Evolutionary conservation across 2,113 vertebrate species (phyloP), one percentile per base, ranked within the genome.

Genomic region (Sprattus sprattus): DNA sequence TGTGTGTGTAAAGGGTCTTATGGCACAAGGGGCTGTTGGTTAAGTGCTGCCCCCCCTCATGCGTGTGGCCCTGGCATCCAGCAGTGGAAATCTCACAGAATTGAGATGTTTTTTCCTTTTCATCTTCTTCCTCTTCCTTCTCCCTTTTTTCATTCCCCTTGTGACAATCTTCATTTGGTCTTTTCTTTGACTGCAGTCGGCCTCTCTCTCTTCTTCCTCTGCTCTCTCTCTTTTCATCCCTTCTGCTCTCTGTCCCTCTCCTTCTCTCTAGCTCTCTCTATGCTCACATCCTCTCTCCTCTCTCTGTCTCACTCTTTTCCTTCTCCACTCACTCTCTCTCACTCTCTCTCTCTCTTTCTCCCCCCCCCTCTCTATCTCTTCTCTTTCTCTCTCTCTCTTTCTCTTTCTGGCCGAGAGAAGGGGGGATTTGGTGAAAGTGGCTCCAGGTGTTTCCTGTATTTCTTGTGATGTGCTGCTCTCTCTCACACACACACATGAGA

Each of bases 371-470:
- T 67, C 32, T 39, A 47, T 85, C 60, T 11, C 78, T 52, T 67
- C 18, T 83, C 22, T 28, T n/a, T 85, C 46, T 75, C 71, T 86
- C n/a, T 20, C 28, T 85, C 60, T 44, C 18, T 44, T 60, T 45
- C 20, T 82, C 22, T 18, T 15, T 85, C 60, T 84, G 28, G 22
- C 28, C 9, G 15, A 28, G 5, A 28, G 67, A 81, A 81, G 11
- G 9, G 20, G 32, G 32, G 6, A 49, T 81, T 82, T 78, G 49
- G 45, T 82, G 44, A 82, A 10, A 86, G 85, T 75, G 47, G 39
- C 82, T 81, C 82, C 87, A 88, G 86, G 80, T 89, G 85, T 87
- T 84, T 88, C 87, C 86, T 87, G 54, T 86, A 25, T 46, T 25
- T 67, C 60, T 22, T 86, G n/a, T 86, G 39, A 54, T 84, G 25